phyloP scores from a whole-genome alignment of 92 coral and sea anemone genomes.

The Palythoa grandiflora region DNA sequence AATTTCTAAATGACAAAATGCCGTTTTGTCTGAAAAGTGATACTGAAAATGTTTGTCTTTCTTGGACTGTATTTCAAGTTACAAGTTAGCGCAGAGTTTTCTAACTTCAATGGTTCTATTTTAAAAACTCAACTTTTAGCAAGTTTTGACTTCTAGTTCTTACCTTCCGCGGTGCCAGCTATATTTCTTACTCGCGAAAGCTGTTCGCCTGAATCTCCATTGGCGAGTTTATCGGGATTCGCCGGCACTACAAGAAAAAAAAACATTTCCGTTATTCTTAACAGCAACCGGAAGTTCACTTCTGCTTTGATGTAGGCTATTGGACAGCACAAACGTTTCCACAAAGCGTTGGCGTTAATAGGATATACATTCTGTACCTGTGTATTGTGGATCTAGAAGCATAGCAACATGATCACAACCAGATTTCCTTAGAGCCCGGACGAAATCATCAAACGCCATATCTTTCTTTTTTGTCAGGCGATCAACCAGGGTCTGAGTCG shows the following conservation, averaged over 20 bases:
- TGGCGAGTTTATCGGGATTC: neutral
- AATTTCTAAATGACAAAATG: no score
- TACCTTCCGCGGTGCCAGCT: slow-evolving; percentile 24
- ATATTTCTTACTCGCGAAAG: neutral
- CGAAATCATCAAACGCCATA: slow-evolving; percentile 73
- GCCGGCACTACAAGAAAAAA: neutral
- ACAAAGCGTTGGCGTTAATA: neutral
- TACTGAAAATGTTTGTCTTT: no score
- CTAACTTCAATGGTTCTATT: no score
- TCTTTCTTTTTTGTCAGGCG: slow-evolving; percentile 68
- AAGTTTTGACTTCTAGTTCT: neutral
- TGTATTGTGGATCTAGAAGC: slow-evolving; percentile 78
- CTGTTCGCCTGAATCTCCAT: neutral
- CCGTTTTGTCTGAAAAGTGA: no score
- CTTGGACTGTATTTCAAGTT: no score
- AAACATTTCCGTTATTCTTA: neutral
- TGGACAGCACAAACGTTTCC: neutral
- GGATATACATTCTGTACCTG: neutral
- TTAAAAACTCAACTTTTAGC: no score
- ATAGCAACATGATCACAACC: slow-evolving; percentile 85
- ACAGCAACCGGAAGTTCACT: neutral
- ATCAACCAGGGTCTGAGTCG: slow-evolving; percentile 70
- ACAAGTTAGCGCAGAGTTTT: no score
- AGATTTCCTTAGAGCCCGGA: slow-evolving; percentile 79
- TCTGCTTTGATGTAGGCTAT: neutral